These are phyloP conservation scores for Drosophila longiperda DNA, from an alignment of 2,888 invertebrate genomes.

Conservation along the genomic window DNA sequence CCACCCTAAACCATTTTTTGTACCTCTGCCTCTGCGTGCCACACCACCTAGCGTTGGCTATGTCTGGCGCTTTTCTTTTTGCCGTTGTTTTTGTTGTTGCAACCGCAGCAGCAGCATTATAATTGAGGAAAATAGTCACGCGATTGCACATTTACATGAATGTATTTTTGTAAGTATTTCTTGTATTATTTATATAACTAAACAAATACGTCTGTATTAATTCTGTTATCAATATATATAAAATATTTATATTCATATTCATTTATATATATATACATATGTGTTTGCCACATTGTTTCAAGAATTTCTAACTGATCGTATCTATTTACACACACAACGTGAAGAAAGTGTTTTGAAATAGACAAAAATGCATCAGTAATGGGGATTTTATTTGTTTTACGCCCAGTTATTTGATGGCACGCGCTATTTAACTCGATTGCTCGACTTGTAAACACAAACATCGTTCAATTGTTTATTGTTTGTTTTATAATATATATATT, in stretches of 20 bases:
- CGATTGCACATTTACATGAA: slow-evolving; percentile 47
- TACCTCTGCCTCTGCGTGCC: slow-evolving; percentile 3
- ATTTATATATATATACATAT: neutral
- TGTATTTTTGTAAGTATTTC: slow-evolving; percentile 4
- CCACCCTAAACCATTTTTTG: slow-evolving; percentile 25
- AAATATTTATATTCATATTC: neutral
- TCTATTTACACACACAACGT: neutral
- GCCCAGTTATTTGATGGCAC: too few species aligned
- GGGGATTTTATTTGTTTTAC: neutral
- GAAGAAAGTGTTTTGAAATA: neutral
- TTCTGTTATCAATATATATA: neutral
- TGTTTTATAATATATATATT: too few species aligned
- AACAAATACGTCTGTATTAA: neutral
- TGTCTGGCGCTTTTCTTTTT: slow-evolving; percentile 46
- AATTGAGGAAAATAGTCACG: slow-evolving; percentile 60
- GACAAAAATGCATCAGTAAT: neutral
- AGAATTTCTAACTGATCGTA: slow-evolving; percentile 5
- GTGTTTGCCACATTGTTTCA: slow-evolving; percentile 2
- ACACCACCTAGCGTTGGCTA: slow-evolving; percentile 14
- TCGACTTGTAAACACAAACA: neutral
- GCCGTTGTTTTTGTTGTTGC: slow-evolving; percentile 13
- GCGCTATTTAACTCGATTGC: neutral
- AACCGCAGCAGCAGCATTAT: slow-evolving; percentile 4
- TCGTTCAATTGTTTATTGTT: slow-evolving; percentile 3
- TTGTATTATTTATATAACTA: slow-evolving; percentile 8